Conservation (phyloP, 2,113 vertebrate species). For the Sphaerodactylus townsendi region DNA sequence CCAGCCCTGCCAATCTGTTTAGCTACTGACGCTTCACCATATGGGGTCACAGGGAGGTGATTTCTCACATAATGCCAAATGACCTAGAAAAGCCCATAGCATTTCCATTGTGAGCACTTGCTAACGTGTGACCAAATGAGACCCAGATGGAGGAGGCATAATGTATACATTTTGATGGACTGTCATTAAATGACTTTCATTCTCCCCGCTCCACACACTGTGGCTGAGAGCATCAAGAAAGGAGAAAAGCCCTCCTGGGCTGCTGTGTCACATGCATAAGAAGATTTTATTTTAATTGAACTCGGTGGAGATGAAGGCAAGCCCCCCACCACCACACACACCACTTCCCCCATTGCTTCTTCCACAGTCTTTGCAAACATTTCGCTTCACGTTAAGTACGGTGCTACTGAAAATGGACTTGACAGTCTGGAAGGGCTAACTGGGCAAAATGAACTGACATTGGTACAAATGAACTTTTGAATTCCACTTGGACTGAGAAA, state of each 20-base stretch:
- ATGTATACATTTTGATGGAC: constrained; percentile 5
- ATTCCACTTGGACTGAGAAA: background rate
- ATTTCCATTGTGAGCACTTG: constrained; percentile 55
- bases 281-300: background rate
- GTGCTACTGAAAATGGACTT: constrained; percentile 13
- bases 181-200: constrained; percentile 5
- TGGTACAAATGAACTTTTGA: background rate
- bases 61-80: constrained; percentile 67
- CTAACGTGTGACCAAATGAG: constrained; percentile 36
- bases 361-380: background rate
- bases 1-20: constrained; percentile 70
- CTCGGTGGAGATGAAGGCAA: background rate
- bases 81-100: constrained; percentile 72
- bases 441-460: background rate
- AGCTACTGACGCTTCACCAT: constrained; percentile 69
- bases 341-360: background rate
- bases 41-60: constrained; percentile 68
- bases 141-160: constrained; percentile 35
- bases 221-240: background rate
- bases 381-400: background rate
- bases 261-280: background rate
- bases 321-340: too few relatives aligned
- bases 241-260: rapidly evolving
- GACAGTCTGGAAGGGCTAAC: background rate
- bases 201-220: background rate